Evolutionary conservation across 2,797 vertebrate genomes (phyloP).

Genomic region (Leucoraja ocellata): DNA sequence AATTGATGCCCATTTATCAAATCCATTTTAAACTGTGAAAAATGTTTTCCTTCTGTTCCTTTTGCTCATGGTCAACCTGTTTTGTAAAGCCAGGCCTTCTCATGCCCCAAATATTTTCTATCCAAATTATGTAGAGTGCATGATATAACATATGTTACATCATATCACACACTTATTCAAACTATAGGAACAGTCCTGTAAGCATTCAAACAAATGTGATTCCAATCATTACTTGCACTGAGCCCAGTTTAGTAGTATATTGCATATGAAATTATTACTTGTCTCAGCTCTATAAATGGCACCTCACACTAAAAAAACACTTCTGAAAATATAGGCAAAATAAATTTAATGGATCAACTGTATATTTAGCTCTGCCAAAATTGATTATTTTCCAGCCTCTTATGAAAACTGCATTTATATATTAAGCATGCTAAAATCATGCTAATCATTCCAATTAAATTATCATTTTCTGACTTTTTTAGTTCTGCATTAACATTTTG

Average conservation of each 20-base stretch:
- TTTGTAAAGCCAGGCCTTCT: neutral
- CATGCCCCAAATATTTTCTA: neutral
- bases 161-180: neutral
- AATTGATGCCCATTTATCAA: neutral
- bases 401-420: neutral
- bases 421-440: neutral
- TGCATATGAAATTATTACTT: neutral
- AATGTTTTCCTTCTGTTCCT: neutral
- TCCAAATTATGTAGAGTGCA: no score
- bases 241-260: neutral
- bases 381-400: neutral
- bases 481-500: neutral
- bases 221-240: neutral
- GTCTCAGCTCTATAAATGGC: neutral
- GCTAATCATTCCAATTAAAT: neutral
- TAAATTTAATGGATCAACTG: neutral
- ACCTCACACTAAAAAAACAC: neutral
- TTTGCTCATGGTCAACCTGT: neutral
- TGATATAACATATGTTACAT: neutral
- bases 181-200: neutral
- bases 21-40: neutral
- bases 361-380: neutral
- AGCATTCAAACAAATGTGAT: neutral
- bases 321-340: neutral
- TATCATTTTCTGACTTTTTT: neutral